Conservation (phyloP, 2,888 invertebrate species). For the Nemotelus nigrinus region DNA sequence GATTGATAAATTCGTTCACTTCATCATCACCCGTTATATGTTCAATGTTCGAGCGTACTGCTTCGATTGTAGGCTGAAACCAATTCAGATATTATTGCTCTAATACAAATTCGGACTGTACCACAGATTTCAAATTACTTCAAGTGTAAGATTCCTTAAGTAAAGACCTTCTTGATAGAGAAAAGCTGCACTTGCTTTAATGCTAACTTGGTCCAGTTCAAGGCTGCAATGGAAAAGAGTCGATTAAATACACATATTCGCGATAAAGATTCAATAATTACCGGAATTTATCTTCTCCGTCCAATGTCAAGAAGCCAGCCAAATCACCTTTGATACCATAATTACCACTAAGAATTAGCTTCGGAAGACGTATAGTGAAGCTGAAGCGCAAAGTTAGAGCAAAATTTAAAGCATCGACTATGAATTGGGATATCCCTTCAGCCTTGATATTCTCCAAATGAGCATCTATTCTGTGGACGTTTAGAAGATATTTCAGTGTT, state of each 20-base stretch:
- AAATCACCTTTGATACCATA: constrained; percentile 16
- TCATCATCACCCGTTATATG: constrained; percentile 54
- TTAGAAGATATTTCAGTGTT: neutral
- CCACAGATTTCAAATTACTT: neutral
- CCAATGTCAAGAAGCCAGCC: constrained; percentile 17
- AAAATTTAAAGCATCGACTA: constrained; percentile 10
- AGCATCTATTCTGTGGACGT: neutral
- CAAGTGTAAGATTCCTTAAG: constrained; percentile 5
- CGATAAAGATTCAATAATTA: neutral
- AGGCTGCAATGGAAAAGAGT: constrained; percentile 11
- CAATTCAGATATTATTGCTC: neutral
- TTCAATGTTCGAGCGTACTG: constrained; percentile 6
- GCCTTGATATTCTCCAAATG: constrained; percentile 15
- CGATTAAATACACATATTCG: neutral
- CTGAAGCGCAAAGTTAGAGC: constrained; percentile 4
- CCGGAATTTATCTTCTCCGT: constrained; percentile 30
- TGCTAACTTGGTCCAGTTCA: neutral
- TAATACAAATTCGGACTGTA: neutral
- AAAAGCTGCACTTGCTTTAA: constrained; percentile 1
- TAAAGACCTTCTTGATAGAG: constrained; percentile 5
- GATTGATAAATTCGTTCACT: constrained; percentile 58
- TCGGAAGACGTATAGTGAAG: neutral
- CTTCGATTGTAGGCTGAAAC: constrained; percentile 5
- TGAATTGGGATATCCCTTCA: constrained; percentile 29
- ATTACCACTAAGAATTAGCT: constrained; percentile 8